phyloP scores from a whole-genome alignment of 2,113 vertebrate species.

The Poeciliopsis turrubarensis region DNA sequence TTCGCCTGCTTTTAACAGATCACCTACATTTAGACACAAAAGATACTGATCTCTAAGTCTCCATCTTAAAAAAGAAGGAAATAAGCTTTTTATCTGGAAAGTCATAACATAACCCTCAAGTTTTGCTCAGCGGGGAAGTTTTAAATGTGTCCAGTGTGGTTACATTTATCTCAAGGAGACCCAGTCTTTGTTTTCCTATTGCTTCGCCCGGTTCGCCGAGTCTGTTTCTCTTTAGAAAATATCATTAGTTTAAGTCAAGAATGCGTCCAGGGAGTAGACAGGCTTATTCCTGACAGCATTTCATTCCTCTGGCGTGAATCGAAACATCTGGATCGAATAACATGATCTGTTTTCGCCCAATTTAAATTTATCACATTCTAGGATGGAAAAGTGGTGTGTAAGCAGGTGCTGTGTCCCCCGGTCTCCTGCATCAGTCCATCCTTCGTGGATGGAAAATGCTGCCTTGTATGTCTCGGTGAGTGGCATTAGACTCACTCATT shows the following conservation, averaged over 20 bases:
- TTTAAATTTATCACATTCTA: slow-evolving; percentile 56
- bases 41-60: not conserved
- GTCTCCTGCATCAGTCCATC: slow-evolving; percentile 86
- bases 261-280: slow-evolving; percentile 38
- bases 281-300: slow-evolving; percentile 36
- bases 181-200: slow-evolving; percentile 17
- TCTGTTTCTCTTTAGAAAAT: slow-evolving; percentile 56
- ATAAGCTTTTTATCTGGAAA: slow-evolving; percentile 11
- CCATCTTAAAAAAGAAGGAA: slow-evolving; percentile 5
- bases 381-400: slow-evolving; percentile 91
- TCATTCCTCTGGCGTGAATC: slow-evolving; percentile 40
- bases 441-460: slow-evolving; percentile 90
- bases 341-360: slow-evolving; percentile 13
- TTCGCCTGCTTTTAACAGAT: not conserved
- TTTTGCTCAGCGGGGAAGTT: not conserved
- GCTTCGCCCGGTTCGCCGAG: slow-evolving; percentile 19
- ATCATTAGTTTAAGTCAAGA: slow-evolving; percentile 53
- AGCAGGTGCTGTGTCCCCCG: slow-evolving; percentile 88
- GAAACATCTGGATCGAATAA: slow-evolving; percentile 50
- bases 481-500: slow-evolving; percentile 32
- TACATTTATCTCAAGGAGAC: slow-evolving; percentile 38
- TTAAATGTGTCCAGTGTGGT: slow-evolving; percentile 24
- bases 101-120: slow-evolving; percentile 10
- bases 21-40: not conserved
- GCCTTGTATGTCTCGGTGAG: slow-evolving; percentile 91